phyloP scores from a whole-genome alignment of 2,113 vertebrate species.

The Numenius arquata region DNA sequence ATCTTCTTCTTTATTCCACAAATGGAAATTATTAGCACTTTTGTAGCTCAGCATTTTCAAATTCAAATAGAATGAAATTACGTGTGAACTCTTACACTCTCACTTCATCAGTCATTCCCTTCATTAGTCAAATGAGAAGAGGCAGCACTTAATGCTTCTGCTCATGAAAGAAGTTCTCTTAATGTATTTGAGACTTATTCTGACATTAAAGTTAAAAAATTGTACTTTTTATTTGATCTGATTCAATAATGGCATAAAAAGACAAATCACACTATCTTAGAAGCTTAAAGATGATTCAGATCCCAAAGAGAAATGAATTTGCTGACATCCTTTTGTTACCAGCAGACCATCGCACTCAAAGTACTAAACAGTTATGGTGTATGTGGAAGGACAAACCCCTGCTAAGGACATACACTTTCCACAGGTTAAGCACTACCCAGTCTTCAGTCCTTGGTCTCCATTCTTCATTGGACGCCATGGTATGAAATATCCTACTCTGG shows the following conservation, averaged over 20 bases:
- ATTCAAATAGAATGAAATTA: neutral
- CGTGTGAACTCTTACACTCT: neutral
- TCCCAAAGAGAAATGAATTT: neutral
- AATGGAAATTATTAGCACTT: neutral
- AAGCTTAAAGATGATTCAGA: neutral
- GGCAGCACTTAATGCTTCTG: neutral
- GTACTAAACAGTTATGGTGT: fast-evolving
- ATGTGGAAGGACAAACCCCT: neutral
- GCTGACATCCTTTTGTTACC: neutral
- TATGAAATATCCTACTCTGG: neutral
- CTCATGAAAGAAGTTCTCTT: neutral
- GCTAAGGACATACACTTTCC: neutral
- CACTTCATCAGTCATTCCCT: neutral
- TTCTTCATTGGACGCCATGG: neutral
- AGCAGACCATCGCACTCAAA: neutral
- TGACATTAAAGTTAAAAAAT: neutral
- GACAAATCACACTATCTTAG: neutral
- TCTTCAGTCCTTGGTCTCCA: neutral
- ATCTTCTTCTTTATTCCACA: neutral
- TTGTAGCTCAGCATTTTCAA: neutral
- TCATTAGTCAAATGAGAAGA: conserved; percentile 7
- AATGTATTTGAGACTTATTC: neutral
- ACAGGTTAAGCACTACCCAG: neutral
- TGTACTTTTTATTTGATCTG: neutral
- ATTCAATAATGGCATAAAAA: neutral